Evolutionary conservation across 2,888 invertebrate genomes (phyloP), one percentile per base, ranked within the genome.

Genomic region (Gerris lacustris): DNA sequence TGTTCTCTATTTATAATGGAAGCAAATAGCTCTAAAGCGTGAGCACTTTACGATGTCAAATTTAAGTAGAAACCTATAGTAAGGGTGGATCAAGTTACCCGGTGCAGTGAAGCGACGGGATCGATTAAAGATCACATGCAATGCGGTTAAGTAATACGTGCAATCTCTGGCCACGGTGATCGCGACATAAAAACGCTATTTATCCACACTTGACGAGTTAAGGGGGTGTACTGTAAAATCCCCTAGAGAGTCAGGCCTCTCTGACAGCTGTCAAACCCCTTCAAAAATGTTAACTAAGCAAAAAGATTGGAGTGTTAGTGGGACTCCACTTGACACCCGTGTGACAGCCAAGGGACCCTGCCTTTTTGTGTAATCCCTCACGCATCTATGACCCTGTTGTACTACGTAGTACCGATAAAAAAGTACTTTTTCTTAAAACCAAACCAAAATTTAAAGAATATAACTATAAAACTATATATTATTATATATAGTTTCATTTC

Each of bases 161-260:
- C 55, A 55, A 9, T 55, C 55, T 11, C 55, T 55, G 11, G 31
- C 15, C 55, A 15, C 55, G 55, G 5, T 9, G 55, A 15, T 55
- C 55, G 55, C 55, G 55, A 55, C 55, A 55, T 55, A 55, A 55
- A 55, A 55, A 55, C 9, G 55, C 55, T 55, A 55, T 55, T 55
- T 55, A 55, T 55, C 55, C 55, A 55, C 55, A 11, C 55, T 55
- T 55, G 55, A 55, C 9, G 15, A 9, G 55, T 55, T 55, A 55
- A 55, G 55, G 55, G 55, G 9, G 55, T 55, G 55, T 55, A 15
- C 15, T 15, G 15, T 11, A 55, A 55, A 55, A 55, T 55, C 9
- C 55, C 55, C 55, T 15, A 55, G 55, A 55, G 55, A 55, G 31
- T 31, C 55, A 11, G 55, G 55, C 9, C 9, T 11, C 11, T 15